Evolutionary conservation across 1,140 invertebrate species (phyloP).

Genomic region (Antheraea mylitta): DNA sequence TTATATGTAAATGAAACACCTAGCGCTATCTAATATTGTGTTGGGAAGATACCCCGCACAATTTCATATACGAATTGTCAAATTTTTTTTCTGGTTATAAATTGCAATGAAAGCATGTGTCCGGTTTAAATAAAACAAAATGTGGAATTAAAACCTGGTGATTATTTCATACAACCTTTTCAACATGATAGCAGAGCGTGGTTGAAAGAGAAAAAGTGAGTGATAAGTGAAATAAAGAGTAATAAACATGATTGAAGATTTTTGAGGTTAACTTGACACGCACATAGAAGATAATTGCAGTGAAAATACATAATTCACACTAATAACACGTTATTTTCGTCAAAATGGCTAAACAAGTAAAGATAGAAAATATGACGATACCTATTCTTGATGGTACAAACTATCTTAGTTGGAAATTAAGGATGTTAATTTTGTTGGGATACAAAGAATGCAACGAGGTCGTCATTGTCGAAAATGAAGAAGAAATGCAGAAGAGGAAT

Average conservation of each 20-base stretch:
- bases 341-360: slow-evolving; percentile 35
- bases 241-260: background rate
- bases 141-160: no score
- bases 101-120: no score
- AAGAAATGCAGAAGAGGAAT: slow-evolving; percentile 18
- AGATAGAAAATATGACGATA: slow-evolving; percentile 37
- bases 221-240: background rate
- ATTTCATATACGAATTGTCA: no score
- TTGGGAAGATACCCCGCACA: no score
- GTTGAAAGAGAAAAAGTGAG: background rate
- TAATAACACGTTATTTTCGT: slow-evolving; percentile 10
- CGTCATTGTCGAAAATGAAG: slow-evolving; percentile 13
- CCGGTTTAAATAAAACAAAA: no score
- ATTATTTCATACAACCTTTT: no score
- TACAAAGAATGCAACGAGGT: slow-evolving; percentile 42
- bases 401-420: slow-evolving; percentile 47
- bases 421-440: slow-evolving; percentile 35
- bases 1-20: no score
- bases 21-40: no score
- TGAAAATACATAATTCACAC: background rate
- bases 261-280: no score
- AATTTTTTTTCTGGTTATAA: no score
- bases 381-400: slow-evolving; percentile 48
- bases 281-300: background rate
- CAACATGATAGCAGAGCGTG: no score